Percentiles rank a stretch among this genome's conserved stretches.
phyloP scores from a whole-genome alignment of 2,113 vertebrate genomes.

The Centrocercus urophasianus region DNA sequence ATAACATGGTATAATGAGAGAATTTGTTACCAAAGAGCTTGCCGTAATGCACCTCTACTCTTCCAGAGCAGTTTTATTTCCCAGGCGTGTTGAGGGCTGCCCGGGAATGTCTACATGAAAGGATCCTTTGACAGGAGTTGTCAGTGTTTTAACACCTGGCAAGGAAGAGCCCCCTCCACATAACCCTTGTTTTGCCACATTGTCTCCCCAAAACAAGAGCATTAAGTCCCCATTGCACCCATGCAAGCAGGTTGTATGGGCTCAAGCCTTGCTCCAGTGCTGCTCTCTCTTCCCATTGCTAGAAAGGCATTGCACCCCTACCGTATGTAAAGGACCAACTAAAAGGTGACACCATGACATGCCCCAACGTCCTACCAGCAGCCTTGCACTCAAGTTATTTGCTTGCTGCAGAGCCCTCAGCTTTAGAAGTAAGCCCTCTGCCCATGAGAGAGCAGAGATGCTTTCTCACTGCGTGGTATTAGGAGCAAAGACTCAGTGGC shows the following conservation, averaged over 20 bases:
- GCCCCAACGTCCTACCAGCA: neutral
- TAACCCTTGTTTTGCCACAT: conserved; percentile 50
- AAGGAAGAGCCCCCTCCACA: conserved; percentile 44
- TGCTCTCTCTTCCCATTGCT: neutral
- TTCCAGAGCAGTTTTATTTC: conserved; percentile 67
- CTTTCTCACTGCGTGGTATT: fast-evolving
- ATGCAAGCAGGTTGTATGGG: fast-evolving
- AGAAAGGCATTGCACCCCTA: neutral
- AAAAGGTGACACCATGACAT: no score
- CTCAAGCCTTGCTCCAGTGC: neutral
- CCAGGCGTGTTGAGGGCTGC: conserved; percentile 75
- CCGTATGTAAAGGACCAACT: neutral
- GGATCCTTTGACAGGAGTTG: conserved; percentile 71
- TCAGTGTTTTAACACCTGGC: conserved; percentile 73
- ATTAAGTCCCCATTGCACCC: fast-evolving
- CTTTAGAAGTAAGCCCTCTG: fast-evolving
- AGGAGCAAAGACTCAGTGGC: neutral
- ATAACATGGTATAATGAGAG: conserved; percentile 78
- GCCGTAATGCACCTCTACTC: conserved; percentile 65
- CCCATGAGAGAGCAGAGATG: neutral
- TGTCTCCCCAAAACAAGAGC: neutral
- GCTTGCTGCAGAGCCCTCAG: neutral
- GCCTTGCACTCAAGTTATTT: fast-evolving
- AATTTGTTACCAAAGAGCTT: conserved; percentile 68
- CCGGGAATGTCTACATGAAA: conserved; percentile 79